A percentile compares a stretch with the other conserved stretches of the same genome.
phyloP scores from a whole-genome alignment of 2,888 invertebrate species.

The Cartodere bifasciata region DNA sequence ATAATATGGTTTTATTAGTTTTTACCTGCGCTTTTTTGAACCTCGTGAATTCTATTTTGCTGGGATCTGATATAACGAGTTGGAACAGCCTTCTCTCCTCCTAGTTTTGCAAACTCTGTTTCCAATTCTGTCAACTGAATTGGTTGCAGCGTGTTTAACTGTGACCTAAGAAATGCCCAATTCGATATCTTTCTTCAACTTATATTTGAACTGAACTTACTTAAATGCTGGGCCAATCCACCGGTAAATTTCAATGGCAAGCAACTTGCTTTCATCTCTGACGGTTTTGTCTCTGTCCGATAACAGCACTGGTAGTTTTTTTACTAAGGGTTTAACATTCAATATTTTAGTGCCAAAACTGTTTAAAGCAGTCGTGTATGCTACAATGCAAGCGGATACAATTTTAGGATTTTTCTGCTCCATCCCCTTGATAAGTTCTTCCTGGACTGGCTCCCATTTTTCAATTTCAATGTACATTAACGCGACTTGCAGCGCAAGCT shows the following conservation, averaged over 20 bases:
- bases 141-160: constrained; percentile 75
- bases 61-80: constrained; percentile 70
- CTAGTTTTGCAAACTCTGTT: constrained; percentile 68
- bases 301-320: constrained; percentile 70
- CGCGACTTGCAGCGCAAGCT: constrained; percentile 76
- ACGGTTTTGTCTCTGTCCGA: constrained; percentile 88
- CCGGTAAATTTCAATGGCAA: constrained; percentile 87
- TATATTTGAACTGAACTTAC: constrained; percentile 16
- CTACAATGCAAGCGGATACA: constrained; percentile 69
- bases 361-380: constrained; percentile 62
- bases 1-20: too few species aligned
- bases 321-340: constrained; percentile 75
- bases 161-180: constrained; percentile 49
- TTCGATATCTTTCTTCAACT: neutral
- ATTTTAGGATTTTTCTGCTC: constrained; percentile 95
- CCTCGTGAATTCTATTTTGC: constrained; percentile 50
- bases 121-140: constrained; percentile 83
- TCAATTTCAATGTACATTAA: constrained; percentile 95
- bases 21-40: constrained; percentile 38
- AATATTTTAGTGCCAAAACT: constrained; percentile 91
- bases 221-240: constrained; percentile 35
- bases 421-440: constrained; percentile 86
- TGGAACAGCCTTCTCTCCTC: constrained; percentile 52
- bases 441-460: constrained; percentile 78
- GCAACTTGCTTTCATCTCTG: constrained; percentile 79